These are phyloP conservation scores for Actinernus sp. DNA, from an alignment of 92 coral and sea anemone species.

Conservation along the genomic window DNA sequence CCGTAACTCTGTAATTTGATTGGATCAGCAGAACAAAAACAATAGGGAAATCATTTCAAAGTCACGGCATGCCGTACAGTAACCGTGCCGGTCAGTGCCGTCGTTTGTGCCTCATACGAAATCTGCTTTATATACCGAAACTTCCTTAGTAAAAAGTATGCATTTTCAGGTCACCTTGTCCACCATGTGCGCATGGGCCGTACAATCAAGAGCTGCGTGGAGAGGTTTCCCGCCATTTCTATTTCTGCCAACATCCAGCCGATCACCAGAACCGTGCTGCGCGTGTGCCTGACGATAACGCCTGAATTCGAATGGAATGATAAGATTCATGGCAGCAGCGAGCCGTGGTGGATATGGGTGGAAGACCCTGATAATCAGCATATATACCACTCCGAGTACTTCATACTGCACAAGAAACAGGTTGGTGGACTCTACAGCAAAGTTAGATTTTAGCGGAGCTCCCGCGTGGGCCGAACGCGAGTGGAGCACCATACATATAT, in stretches of 20 bases:
- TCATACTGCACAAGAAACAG: slow-evolving; percentile 94
- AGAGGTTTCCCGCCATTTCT: slow-evolving; percentile 89
- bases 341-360: slow-evolving; percentile 99
- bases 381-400: slow-evolving; percentile 96
- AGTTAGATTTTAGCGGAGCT: too few species aligned
- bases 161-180: slow-evolving; percentile 90
- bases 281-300: slow-evolving; percentile 92
- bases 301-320: slow-evolving; percentile 98
- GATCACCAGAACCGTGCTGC: slow-evolving; percentile 95
- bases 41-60: too few species aligned
- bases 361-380: slow-evolving; percentile 97
- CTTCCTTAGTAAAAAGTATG: too few species aligned
- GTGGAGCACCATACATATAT: too few species aligned
- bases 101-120: too few species aligned
- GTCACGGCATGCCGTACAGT: too few species aligned
- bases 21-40: too few species aligned
- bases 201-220: slow-evolving; percentile 83
- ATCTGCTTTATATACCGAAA: too few species aligned
- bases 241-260: slow-evolving; percentile 96
- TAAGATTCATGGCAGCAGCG: slow-evolving; percentile 89
- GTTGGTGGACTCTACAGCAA: slow-evolving; percentile 42
- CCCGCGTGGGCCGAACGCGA: too few species aligned
- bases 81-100: too few species aligned
- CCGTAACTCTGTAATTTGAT: too few species aligned
- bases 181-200: slow-evolving; percentile 94